Percentiles rank a stretch among this genome's conserved stretches.
phyloP scores from a whole-genome alignment of 2,888 invertebrate species.

The Hydrotaea cyrtoneurina region DNA sequence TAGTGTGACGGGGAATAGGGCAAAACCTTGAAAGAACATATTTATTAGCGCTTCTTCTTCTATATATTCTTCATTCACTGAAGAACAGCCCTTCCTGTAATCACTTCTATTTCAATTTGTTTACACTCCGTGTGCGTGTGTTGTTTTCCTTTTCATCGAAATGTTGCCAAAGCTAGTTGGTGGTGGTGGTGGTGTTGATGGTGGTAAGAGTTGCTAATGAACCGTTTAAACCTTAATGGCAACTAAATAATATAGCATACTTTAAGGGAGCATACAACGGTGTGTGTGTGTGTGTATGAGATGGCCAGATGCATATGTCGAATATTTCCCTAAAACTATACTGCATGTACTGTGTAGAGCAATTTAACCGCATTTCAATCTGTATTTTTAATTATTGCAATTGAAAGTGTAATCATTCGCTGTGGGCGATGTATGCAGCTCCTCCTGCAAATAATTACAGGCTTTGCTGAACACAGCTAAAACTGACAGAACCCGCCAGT shows the following conservation, averaged over 20 bases:
- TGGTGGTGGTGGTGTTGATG: too few species aligned
- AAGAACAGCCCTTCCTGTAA: too few species aligned
- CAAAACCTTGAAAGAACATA: too few species aligned
- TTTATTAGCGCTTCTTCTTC: too few species aligned
- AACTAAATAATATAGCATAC: not conserved
- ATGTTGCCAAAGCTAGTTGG: too few species aligned
- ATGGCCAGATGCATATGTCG: not conserved
- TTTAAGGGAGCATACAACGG: not conserved
- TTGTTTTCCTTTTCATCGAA: too few species aligned
- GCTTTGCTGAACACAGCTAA: not conserved
- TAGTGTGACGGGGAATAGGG: too few species aligned
- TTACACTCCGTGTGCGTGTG: too few species aligned
- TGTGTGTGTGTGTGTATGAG: too few species aligned
- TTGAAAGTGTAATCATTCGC: not conserved
- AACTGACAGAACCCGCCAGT: not conserved
- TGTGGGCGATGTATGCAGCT: not conserved
- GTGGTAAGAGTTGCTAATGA: not conserved
- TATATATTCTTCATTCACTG: too few species aligned
- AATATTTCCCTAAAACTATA: not conserved
- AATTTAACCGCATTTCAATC: not conserved
- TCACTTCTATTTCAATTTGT: too few species aligned
- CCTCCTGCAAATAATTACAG: not conserved
- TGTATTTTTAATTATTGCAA: conserved; percentile 16
- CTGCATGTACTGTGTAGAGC: too few species aligned
- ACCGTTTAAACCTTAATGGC: not conserved